Evolutionary conservation across 2,797 vertebrate genomes (phyloP).

Genomic region (Australoheros facetus): DNA sequence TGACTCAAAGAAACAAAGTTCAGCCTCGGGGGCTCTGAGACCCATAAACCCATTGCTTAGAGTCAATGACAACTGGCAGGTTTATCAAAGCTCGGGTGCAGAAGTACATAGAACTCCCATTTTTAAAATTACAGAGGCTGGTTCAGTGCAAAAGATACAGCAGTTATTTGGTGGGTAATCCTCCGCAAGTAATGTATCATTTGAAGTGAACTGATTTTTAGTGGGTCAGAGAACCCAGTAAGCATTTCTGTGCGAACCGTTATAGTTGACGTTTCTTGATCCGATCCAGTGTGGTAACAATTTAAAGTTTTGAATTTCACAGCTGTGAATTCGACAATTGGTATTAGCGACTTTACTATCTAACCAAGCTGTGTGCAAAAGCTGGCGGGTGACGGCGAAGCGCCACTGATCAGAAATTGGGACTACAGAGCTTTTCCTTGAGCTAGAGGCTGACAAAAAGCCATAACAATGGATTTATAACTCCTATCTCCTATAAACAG

Average conservation of each 20-base stretch:
- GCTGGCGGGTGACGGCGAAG: slow-evolving; percentile 20
- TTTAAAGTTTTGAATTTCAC: slow-evolving; percentile 53
- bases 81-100: slow-evolving; percentile 30
- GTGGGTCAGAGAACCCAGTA: slow-evolving; percentile 44
- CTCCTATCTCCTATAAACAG: slow-evolving; percentile 64
- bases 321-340: slow-evolving; percentile 31
- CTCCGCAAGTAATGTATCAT: slow-evolving; percentile 16
- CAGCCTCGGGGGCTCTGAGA: slow-evolving; percentile 21
- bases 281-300: neutral
- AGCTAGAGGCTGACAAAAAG: slow-evolving; percentile 44
- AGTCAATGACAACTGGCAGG: slow-evolving; percentile 13
- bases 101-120: neutral
- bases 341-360: slow-evolving; percentile 41
- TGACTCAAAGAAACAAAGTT: slow-evolving; percentile 33
- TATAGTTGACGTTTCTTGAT: slow-evolving; percentile 32
- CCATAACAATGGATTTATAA: slow-evolving; percentile 67
- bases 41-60: slow-evolving; percentile 1
- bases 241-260: slow-evolving; percentile 31
- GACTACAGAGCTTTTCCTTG: slow-evolving; percentile 35
- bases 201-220: slow-evolving; percentile 47
- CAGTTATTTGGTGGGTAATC: slow-evolving; percentile 53
- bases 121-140: slow-evolving; percentile 45
- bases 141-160: slow-evolving; percentile 28
- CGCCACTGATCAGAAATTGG: slow-evolving; percentile 40
- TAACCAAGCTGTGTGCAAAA: slow-evolving; percentile 28